These are phyloP conservation scores for Polypedilum vanderplanki DNA, from an alignment of 1,140 invertebrate species.

Conservation along the genomic window DNA sequence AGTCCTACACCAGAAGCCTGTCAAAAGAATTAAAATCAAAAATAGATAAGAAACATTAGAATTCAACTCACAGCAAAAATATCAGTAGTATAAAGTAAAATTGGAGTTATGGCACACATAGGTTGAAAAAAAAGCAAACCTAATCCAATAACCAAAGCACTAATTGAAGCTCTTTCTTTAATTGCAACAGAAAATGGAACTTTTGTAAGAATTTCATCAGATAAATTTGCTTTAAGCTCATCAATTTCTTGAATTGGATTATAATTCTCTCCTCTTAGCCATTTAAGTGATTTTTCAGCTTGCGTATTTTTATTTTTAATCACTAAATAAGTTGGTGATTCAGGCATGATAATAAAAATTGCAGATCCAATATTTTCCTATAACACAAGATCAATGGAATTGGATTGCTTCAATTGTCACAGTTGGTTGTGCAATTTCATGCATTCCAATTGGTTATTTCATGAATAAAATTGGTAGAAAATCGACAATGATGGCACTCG, in stretches of 20 bases:
- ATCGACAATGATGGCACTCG: constrained; percentile 54
- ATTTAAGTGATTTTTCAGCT: constrained; percentile 56
- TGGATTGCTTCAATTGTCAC: constrained; percentile 52
- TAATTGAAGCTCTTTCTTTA: neutral
- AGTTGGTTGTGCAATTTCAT: constrained; percentile 49
- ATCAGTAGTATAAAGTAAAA: neutral
- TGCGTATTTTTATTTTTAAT: constrained; percentile 53
- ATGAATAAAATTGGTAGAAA: constrained; percentile 63
- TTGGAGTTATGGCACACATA: neutral
- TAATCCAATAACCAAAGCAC: neutral
- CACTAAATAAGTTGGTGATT: constrained; percentile 53
- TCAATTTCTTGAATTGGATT: constrained; percentile 40
- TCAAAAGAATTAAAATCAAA: too few species aligned
- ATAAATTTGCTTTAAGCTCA: constrained; percentile 24
- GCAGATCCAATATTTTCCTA: constrained; percentile 44
- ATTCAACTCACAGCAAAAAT: constrained; percentile 1
- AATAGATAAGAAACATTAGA: too few species aligned
- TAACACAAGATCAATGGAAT: constrained; percentile 48
- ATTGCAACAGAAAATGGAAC: neutral
- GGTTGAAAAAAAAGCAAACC: neutral
- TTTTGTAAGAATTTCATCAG: constrained; percentile 44
- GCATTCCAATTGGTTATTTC: constrained; percentile 54
- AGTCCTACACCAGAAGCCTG: neutral
- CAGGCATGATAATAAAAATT: constrained; percentile 59
- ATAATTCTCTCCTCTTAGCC: constrained; percentile 60